Evolutionary conservation across 1,140 invertebrate species (phyloP), one percentile per base, ranked within the genome.

Genomic region (Berghia stephanieae): DNA sequence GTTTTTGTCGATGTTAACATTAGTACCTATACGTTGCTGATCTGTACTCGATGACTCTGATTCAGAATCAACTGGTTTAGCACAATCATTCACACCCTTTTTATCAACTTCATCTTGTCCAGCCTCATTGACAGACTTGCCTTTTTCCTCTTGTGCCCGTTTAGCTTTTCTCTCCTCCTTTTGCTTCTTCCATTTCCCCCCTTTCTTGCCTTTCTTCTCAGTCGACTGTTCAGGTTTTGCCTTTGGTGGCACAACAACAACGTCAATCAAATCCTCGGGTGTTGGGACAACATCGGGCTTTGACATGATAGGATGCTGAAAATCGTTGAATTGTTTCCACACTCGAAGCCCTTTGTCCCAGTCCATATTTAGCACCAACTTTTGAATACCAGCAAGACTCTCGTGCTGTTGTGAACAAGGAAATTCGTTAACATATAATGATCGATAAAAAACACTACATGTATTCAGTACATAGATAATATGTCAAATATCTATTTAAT

Each of bases 271-370:
- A 63, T 81, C 77, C n/a, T 82, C 81, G 24, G 67, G 60, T 8
- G 73, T 70, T 18, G 82, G 78, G 18, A 81, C 77, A 27, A 63
- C 69, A n/a, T 78, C 81, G 27, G 86, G 87, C 10, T n/a, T 43
- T 34, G 80, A 24, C 10, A 78, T 43, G n/a, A 89, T 82, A 10
- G 81, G 80, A 73, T 86, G 82, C 18, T 79, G 79, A 81, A 91
- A 92, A 24, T 81, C 67, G 55, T 83, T 88, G 10, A 90, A 78
- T 43, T 85, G 60, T 69, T 86, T 86, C 92, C 92, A 92, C 13
- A 88, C 87, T 46, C 84, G 79, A 1, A 92, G 79, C 42, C 85
- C 84, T 66, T 86, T 86, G 42, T 87, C 80, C 90, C 92, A 91
- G 79, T 91, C 83, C 10, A 90, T 79, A 46, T 85, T 80, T 18